Base-by-base conservation (phyloP, 2,888 invertebrate genomes). In the Ecdyonurus torrentis region DNA sequence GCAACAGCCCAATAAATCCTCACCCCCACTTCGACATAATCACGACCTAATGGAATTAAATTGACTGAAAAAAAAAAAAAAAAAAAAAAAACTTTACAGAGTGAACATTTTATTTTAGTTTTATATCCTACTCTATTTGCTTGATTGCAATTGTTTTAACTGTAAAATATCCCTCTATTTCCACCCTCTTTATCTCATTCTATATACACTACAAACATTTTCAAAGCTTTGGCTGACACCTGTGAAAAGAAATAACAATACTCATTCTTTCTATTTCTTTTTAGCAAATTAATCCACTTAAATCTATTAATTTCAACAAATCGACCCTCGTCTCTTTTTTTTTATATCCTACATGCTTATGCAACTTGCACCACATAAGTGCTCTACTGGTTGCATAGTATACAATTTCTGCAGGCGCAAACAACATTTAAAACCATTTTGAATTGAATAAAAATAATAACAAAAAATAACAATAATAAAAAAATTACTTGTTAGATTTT, bases 31-130 rank as follows among this genome's bases (percentile, higher is more conserved):
- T 37, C 25, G 37, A 61, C 52, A 61, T 61, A 61, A 61, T 61
- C 61, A 52, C 61, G 23, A 52, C 61, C 23, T 61, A 61, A 61
- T 61, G 61, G 61, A 61, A 61, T 61, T 24, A 61, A 61, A 61
- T 61, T 20, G 61, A 53, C 23, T 53, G 61, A 52, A 61, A 53
- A 61, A n/a, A n/a, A n/a, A n/a, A n/a, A n/a, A n/a, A n/a, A n/a
- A n/a, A n/a, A n/a, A n/a, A n/a, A n/a, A 53, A 55, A 55, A 55
- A 55, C 22, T 20, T n/a, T 55, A 22, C n/a, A 20, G 55, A 7
- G 7, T 22, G 55, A 22, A 55, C 55, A 20, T 22, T n/a, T 37
- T 37, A 37, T 37, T 55, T 22, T n/a, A 55, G 55, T 20, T 22
- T 22, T 22, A 22, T n/a, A n/a, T 20, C 55, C 19, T n/a, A 55